These are phyloP conservation scores for Brachynemurus nebulosus DNA, from an alignment of 2,888 invertebrate genomes.

Conservation along the genomic window DNA sequence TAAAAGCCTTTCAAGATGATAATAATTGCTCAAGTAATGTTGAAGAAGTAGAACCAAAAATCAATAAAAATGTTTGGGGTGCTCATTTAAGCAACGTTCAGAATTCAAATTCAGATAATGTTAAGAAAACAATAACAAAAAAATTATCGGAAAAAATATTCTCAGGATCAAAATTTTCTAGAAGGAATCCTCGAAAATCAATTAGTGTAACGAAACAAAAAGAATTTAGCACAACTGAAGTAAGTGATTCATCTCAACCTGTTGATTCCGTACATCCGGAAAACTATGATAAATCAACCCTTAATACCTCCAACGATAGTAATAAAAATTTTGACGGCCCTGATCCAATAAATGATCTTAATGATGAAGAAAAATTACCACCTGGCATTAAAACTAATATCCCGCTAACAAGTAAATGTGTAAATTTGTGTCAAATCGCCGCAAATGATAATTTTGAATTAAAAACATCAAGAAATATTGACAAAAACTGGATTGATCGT, in stretches of 20 bases:
- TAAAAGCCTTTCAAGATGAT: conserved; percentile 21
- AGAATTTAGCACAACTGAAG: conserved; percentile 24
- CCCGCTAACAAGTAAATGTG: conserved; percentile 21
- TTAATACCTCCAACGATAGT: no score
- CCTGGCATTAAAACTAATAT: conserved; percentile 25
- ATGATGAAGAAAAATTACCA: background rate
- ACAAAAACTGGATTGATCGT: conserved; percentile 32
- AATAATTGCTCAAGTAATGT: conserved; percentile 16
- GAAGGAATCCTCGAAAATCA: conserved; percentile 65
- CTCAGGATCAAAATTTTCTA: conserved; percentile 48
- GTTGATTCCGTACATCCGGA: no score
- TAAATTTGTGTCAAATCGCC: background rate
- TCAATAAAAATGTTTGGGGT: conserved; percentile 34
- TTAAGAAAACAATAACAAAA: conserved; percentile 23
- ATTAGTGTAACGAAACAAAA: conserved; percentile 26
- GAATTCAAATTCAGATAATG: conserved; percentile 24
- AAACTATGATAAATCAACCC: no score
- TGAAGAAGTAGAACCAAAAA: conserved; percentile 15
- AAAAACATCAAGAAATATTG: conserved; percentile 24
- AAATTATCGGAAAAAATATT: conserved; percentile 52
- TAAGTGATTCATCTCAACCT: conserved; percentile 20
- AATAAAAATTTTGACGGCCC: background rate
- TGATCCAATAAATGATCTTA: conserved; percentile 1
- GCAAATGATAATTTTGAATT: conserved; percentile 3
- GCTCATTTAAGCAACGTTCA: conserved; percentile 31